These are phyloP conservation scores for Himantopus leucocephalus DNA, from an alignment of 2,113 vertebrate genomes.

Conservation along the genomic window DNA sequence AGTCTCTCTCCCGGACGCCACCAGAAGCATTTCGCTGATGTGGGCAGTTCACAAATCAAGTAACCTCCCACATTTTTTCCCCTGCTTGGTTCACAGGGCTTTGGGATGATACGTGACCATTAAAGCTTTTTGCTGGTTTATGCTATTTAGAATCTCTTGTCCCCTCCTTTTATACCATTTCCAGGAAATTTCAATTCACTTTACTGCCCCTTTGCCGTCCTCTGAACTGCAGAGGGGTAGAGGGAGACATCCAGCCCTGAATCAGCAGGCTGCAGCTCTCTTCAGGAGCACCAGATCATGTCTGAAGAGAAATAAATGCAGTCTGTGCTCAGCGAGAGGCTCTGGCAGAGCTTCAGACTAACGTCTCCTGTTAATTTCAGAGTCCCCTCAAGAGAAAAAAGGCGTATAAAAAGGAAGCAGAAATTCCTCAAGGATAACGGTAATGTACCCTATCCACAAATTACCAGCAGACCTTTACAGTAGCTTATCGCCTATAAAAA, in stretches of 20 bases:
- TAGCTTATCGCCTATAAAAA: slow-evolving; percentile 64
- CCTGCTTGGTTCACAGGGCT: neutral
- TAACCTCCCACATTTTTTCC: neutral
- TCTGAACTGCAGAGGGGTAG: neutral
- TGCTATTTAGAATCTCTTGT: slow-evolving; percentile 11
- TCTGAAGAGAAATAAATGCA: slow-evolving; percentile 37
- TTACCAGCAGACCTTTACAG: slow-evolving; percentile 69
- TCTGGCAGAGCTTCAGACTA: neutral
- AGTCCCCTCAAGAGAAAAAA: slow-evolving; percentile 39
- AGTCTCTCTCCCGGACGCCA: neutral
- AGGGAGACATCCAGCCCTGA: neutral
- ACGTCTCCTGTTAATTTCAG: slow-evolving; percentile 18
- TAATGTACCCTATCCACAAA: slow-evolving; percentile 62
- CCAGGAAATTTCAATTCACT: slow-evolving; percentile 33
- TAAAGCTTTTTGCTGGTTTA: slow-evolving; percentile 31
- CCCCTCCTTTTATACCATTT: neutral
- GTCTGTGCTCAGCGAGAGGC: slow-evolving; percentile 24
- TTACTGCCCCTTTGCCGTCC: neutral
- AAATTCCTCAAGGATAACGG: slow-evolving; percentile 62
- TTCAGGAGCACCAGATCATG: neutral
- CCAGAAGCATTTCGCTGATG: neutral
- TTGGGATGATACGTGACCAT: neutral
- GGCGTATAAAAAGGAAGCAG: slow-evolving; percentile 47
- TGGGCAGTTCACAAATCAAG: neutral
- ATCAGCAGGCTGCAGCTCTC: slow-evolving; percentile 17